Evolutionary conservation across 2,113 vertebrate genomes (phyloP), one percentile per base, ranked within the genome.

Genomic region (Cebidichthys violaceus): DNA sequence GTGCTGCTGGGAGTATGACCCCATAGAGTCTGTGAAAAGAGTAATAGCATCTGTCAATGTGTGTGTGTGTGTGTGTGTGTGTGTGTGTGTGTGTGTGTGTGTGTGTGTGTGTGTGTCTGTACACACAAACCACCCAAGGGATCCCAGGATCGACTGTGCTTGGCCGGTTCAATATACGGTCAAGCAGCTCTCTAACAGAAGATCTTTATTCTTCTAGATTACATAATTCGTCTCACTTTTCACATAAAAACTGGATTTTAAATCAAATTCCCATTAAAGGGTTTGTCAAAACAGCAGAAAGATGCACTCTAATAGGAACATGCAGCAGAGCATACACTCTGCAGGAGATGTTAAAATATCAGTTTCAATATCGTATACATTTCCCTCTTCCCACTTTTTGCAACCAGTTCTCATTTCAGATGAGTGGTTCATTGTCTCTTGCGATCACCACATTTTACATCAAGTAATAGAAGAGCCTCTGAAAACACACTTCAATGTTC

Each of bases 401-500:
- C 20, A 31, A 29, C 43, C 61, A 15, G 6, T 4, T 73, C 50
- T 59, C 20, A 14, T 47, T 68, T 43, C 24, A 50, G 29, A 27
- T 29, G 55, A 18, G 41, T 6, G 6, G 33, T 33, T 77, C 47
- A 70, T 27, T 86, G 18, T 60, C 37, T 65, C 45, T 52, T 50
- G 37, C 27, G 15, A 2, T 41, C 50, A 57, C 66, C 45, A 31
- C 11, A 35, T 71, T 75, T 85, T 52, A 77, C 24, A 62, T 35
- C 0, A 27, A 14, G 24, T 22, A 24, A 78, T 59, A 62, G 57
- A 78, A 33, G 4, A 69, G 33, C 33, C 33, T 33, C 33, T 33
- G 33, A 6, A 7, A 65, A 37, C 86, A 60, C 24, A 33, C 45
- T 41, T 24, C 24, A 75, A 82, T 84, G 43, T 66, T 71, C 50